Evolutionary conservation across 1,140 invertebrate genomes (phyloP).

Genomic region (Saccostrea glomerata): DNA sequence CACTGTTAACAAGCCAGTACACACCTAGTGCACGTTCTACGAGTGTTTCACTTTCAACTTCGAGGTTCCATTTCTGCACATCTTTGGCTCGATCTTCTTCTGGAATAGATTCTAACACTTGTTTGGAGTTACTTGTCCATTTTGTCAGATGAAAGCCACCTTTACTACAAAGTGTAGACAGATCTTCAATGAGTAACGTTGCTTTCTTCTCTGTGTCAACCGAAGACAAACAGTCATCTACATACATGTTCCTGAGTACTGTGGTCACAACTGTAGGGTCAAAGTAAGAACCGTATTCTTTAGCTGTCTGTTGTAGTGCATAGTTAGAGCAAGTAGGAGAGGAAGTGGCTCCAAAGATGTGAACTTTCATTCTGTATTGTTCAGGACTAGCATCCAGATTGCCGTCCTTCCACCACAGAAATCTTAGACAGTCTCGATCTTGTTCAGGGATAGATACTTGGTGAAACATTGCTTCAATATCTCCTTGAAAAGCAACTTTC

Average conservation of each 20-base stretch:
- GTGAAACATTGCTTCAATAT: constrained; percentile 48
- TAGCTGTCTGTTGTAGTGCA: constrained; percentile 37
- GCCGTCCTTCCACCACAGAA: constrained; percentile 46
- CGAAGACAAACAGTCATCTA: too few species aligned
- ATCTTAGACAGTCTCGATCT: constrained; percentile 41
- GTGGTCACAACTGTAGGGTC: too few species aligned
- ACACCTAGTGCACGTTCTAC: too few species aligned
- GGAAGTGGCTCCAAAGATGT: constrained; percentile 49
- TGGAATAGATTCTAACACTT: constrained; percentile 48
- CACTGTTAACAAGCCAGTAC: too few species aligned
- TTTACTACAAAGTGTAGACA: background rate
- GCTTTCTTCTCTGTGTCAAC: too few species aligned
- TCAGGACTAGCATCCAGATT: constrained; percentile 38
- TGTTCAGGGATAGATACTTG: constrained; percentile 33
- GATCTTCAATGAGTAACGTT: background rate
- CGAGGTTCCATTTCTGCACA: background rate
- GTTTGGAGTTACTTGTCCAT: constrained; percentile 43
- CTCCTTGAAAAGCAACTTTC: constrained; percentile 12
- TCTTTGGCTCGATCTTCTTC: background rate
- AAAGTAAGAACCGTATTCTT: background rate
- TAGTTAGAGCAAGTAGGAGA: constrained; percentile 46
- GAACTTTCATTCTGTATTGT: constrained; percentile 43
- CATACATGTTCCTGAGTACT: too few species aligned
- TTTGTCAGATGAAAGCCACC: constrained; percentile 53
- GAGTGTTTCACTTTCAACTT: constrained; percentile 39